A percentile compares a stretch with the other conserved stretches of the same genome.
Evolutionary conservation across 2,888 invertebrate species (phyloP).

Genomic region (Macropis europaea): DNA sequence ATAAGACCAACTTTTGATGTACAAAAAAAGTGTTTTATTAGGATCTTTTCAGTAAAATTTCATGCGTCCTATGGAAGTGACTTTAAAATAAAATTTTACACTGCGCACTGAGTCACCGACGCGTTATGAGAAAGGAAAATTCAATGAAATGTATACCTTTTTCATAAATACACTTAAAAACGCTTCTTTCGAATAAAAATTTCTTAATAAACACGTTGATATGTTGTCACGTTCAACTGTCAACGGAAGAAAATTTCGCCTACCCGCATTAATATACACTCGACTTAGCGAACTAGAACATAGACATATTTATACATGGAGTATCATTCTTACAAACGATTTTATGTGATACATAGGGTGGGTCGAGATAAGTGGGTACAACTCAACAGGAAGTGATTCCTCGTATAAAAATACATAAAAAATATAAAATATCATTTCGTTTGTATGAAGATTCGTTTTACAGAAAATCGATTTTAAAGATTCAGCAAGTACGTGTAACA

Average conservation of each 20-base stretch:
- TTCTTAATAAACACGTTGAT: constrained; percentile 49
- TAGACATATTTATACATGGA: constrained; percentile 3
- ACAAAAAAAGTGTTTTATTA: constrained; percentile 63
- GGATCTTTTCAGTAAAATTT: constrained; percentile 36
- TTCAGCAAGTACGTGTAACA: no score
- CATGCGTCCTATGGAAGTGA: constrained; percentile 33
- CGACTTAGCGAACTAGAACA: constrained; percentile 46
- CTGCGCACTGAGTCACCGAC: constrained; percentile 30
- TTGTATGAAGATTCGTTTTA: no score
- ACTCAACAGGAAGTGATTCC: no score
- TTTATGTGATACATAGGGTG: neutral
- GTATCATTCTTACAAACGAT: neutral
- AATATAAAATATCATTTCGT: no score
- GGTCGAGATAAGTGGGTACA: no score
- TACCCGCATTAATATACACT: constrained; percentile 11
- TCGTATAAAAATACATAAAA: no score
- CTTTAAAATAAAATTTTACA: constrained; percentile 43
- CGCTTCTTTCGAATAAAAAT: constrained; percentile 25
- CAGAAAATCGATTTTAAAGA: no score
- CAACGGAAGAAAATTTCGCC: constrained; percentile 41
- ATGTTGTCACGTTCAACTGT: constrained; percentile 49
- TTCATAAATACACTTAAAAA: constrained; percentile 16
- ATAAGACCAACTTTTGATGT: constrained; percentile 51
- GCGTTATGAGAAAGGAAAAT: constrained; percentile 18
- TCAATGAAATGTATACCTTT: constrained; percentile 4